A percentile compares a stretch with the other conserved stretches of the same genome.
These are phyloP conservation scores for Dilophus febrilis DNA, from an alignment of 2,888 invertebrate genomes.

Conservation along the genomic window DNA sequence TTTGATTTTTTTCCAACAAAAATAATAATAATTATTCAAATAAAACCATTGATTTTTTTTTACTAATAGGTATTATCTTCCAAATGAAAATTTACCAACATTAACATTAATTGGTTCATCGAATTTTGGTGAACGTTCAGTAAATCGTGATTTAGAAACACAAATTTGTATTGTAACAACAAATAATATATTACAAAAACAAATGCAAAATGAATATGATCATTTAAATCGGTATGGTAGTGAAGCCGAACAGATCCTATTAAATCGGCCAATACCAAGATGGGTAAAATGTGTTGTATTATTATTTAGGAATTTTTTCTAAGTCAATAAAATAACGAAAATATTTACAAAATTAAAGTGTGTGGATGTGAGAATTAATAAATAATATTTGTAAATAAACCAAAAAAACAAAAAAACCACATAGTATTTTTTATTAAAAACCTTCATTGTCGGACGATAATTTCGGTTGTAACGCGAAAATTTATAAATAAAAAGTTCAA, in stretches of 20 bases:
- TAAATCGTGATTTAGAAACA: conserved; percentile 81
- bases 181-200: conserved; percentile 42
- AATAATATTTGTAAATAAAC: no score
- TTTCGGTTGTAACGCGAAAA: no score
- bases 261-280: conserved; percentile 50
- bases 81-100: conserved; percentile 50
- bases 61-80: conserved; percentile 49
- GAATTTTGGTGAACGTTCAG: conserved; percentile 85
- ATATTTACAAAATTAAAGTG: background rate
- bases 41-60: background rate
- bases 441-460: no score
- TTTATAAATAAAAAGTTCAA: no score
- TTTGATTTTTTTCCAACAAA: background rate
- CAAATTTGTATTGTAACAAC: conserved; percentile 78
- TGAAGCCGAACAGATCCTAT: conserved; percentile 46
- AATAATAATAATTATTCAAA: background rate
- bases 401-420: no score
- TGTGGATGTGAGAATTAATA: no score
- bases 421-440: no score
- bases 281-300: conserved; percentile 66
- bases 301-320: conserved; percentile 61
- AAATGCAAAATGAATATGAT: conserved; percentile 58
- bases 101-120: conserved; percentile 85
- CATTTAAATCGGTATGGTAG: conserved; percentile 46
- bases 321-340: conserved; percentile 12